Percentiles rank a stretch among this genome's conserved stretches.
Conservation (phyloP, 2,888 invertebrate species). For the Uloborus plumipes region DNA sequence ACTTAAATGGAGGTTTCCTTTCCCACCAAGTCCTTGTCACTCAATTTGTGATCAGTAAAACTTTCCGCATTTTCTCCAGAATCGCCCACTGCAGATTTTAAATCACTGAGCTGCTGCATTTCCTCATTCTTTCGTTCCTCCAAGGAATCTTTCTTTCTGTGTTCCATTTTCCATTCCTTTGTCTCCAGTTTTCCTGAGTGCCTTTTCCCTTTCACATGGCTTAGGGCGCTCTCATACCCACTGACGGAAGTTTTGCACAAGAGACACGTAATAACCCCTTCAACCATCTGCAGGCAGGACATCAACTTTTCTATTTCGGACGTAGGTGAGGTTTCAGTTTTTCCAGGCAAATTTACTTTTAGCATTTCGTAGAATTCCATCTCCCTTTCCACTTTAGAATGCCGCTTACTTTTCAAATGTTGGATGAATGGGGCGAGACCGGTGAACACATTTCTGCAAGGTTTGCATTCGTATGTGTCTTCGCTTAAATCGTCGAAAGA, state of each 20-base stretch:
- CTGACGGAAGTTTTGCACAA: background rate
- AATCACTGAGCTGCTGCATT: background rate
- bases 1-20: too few relatives aligned
- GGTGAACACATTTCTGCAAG: background rate
- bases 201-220: background rate
- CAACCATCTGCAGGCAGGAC: background rate
- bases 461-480: slow-evolving; percentile 5
- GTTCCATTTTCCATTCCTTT: background rate
- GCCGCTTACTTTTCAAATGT: slow-evolving; percentile 1
- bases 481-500: background rate
- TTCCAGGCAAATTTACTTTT: too few relatives aligned
- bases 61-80: background rate
- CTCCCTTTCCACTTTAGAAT: slow-evolving; percentile 7
- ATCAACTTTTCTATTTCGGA: background rate
- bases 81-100: background rate
- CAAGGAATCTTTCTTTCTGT: background rate
- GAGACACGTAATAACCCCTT: background rate
- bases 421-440: background rate
- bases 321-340: too few relatives aligned
- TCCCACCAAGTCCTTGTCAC: too few relatives aligned
- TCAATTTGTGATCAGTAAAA: too few relatives aligned
- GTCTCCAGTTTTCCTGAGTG: background rate
- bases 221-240: background rate
- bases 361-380: background rate
- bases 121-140: background rate